Percentiles rank a stretch among this genome's conserved stretches.
Evolutionary conservation across 2,113 vertebrate genomes (phyloP).

Genomic region (Passer domesticus): DNA sequence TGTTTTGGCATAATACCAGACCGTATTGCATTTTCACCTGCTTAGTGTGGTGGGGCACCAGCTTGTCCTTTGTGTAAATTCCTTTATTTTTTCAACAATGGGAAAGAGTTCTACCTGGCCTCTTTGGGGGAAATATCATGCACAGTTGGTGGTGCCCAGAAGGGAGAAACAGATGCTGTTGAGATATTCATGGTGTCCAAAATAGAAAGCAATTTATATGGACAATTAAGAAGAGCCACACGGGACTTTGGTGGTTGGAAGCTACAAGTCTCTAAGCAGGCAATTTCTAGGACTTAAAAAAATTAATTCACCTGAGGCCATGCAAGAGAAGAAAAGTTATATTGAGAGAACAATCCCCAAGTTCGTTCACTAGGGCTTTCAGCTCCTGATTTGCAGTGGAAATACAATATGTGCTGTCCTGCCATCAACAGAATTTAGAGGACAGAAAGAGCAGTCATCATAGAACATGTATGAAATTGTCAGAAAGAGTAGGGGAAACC

Average conservation of each 20-base stretch:
- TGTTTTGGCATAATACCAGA: neutral
- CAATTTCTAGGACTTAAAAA: slow-evolving; percentile 63
- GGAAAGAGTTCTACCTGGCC: slow-evolving; percentile 60
- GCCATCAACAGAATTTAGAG: neutral
- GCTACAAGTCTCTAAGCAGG: slow-evolving; percentile 52
- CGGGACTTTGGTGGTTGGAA: slow-evolving; percentile 63
- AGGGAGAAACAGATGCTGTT: slow-evolving; percentile 62
- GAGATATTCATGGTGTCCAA: slow-evolving; percentile 68
- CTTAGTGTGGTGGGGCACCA: neutral
- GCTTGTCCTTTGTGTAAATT: slow-evolving; percentile 14
- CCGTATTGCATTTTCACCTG: neutral
- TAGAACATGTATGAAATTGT: neutral
- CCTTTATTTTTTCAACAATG: slow-evolving; percentile 46
- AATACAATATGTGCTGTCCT: neutral
- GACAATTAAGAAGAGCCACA: slow-evolving; percentile 76
- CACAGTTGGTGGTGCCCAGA: slow-evolving; percentile 72
- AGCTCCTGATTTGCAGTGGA: neutral
- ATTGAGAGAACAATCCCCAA: slow-evolving; percentile 41
- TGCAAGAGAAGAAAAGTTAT: slow-evolving; percentile 33
- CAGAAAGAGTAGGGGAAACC: neutral
- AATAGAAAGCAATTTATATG: slow-evolving; percentile 79
- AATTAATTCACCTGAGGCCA: slow-evolving; percentile 53
- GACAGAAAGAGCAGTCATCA: neutral
- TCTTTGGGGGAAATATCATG: slow-evolving; percentile 46
- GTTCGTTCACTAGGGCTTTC: slow-evolving; percentile 32